Evolutionary conservation across 2,113 vertebrate genomes (phyloP).

Genomic region (Chionodraco myersi): DNA sequence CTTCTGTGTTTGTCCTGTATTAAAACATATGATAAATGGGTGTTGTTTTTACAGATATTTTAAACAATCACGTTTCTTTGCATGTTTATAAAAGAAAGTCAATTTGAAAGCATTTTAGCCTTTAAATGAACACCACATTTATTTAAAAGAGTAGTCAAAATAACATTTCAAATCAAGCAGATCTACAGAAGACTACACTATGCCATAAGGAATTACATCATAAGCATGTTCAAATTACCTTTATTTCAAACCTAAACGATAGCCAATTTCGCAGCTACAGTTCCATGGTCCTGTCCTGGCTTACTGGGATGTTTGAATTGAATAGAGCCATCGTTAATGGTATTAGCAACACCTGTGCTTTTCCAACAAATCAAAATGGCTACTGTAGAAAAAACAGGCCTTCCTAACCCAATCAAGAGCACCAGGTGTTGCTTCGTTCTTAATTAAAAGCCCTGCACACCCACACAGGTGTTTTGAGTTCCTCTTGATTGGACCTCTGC

Average conservation of each 20-base stretch:
- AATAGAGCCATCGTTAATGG: background rate
- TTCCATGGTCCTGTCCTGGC: background rate
- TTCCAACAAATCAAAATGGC: conserved; percentile 3
- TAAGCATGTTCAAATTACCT: background rate
- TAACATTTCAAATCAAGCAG: background rate
- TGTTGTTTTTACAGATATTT: background rate
- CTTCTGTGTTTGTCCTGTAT: conserved; percentile 42
- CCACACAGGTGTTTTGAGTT: background rate
- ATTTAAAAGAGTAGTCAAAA: background rate
- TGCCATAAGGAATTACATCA: background rate
- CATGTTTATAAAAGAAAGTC: background rate
- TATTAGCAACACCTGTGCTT: background rate
- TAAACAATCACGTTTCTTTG: background rate
- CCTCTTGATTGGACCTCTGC: background rate
- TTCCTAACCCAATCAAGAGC: background rate
- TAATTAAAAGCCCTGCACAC: background rate
- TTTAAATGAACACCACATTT: background rate
- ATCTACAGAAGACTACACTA: background rate
- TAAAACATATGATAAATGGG: background rate
- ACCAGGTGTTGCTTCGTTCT: background rate
- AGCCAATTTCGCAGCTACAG: background rate
- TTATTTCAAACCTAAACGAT: background rate
- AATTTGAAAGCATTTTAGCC: background rate
- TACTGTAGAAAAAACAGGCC: background rate
- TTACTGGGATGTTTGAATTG: background rate